A percentile compares a stretch with the other conserved stretches of the same genome.
phyloP scores from a whole-genome alignment of 2,888 invertebrate genomes.

The Meteorus cinctellus region DNA sequence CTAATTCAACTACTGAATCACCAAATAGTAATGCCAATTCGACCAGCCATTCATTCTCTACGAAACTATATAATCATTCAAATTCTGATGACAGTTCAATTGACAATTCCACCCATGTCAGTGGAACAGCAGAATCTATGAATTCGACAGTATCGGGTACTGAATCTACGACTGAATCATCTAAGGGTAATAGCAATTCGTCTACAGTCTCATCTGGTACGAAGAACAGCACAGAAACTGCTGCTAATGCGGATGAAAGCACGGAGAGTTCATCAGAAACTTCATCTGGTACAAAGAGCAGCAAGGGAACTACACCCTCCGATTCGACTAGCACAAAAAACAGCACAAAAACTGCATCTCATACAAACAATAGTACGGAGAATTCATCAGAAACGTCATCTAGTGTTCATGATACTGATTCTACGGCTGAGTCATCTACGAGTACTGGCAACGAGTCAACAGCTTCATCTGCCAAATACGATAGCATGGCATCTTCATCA shows the following conservation, averaged over 20 bases:
- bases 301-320: too few relatives aligned
- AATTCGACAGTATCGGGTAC: not conserved
- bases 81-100: not conserved
- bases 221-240: too few relatives aligned
- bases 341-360: too few relatives aligned
- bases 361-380: not conserved
- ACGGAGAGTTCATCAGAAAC: too few relatives aligned
- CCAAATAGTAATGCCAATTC: not conserved
- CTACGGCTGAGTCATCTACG: not conserved
- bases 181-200: not conserved
- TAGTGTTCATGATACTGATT: not conserved
- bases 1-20: not conserved
- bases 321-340: too few relatives aligned
- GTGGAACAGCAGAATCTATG: not conserved
- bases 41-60: not conserved
- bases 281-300: too few relatives aligned
- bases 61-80: not conserved
- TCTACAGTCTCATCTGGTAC: not conserved
- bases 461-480: not conserved
- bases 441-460: not conserved
- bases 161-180: not conserved
- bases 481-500: not conserved
- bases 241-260: too few relatives aligned
- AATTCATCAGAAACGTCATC: not conserved
- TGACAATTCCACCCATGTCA: not conserved